phyloP scores from a whole-genome alignment of 2,797 vertebrate species.

The Etheostoma nigrum region DNA sequence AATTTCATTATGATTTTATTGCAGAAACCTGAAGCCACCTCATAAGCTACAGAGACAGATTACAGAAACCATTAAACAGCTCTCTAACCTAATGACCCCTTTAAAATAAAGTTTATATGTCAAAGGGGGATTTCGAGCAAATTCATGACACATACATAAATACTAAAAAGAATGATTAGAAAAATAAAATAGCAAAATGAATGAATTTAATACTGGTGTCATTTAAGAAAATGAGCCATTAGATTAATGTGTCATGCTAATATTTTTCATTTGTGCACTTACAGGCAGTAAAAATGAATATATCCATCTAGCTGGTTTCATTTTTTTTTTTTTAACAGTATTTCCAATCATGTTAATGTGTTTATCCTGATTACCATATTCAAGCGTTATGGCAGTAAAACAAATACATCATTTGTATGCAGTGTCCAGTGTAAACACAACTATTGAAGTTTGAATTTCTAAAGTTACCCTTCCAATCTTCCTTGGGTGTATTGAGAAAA shows the following conservation, averaged over 20 bases:
- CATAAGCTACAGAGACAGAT: conserved; percentile 41
- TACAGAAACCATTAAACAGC: conserved; percentile 38
- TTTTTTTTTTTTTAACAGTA: neutral
- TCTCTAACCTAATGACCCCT: conserved; percentile 24
- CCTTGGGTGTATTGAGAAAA: neutral
- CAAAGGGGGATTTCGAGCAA: conserved; percentile 20
- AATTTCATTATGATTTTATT: conserved; percentile 58
- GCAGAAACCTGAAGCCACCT: conserved; percentile 48
- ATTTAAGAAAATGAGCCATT: neutral
- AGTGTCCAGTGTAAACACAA: neutral
- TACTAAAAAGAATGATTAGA: conserved; percentile 19
- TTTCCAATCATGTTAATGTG: neutral
- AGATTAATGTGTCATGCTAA: neutral
- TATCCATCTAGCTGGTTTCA: neutral
- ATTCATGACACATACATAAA: conserved; percentile 13
- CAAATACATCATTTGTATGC: neutral
- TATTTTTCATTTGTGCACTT: conserved; percentile 7
- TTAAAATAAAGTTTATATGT: conserved; percentile 21
- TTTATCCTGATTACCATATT: neutral
- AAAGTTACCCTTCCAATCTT: neutral
- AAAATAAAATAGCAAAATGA: neutral
- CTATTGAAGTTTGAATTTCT: neutral
- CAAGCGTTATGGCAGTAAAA: neutral
- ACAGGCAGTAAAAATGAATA: neutral
- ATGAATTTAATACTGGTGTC: neutral